These are phyloP conservation scores for Lepisosteus osseus DNA, from an alignment of 2,113 vertebrate species.

Conservation along the genomic window DNA sequence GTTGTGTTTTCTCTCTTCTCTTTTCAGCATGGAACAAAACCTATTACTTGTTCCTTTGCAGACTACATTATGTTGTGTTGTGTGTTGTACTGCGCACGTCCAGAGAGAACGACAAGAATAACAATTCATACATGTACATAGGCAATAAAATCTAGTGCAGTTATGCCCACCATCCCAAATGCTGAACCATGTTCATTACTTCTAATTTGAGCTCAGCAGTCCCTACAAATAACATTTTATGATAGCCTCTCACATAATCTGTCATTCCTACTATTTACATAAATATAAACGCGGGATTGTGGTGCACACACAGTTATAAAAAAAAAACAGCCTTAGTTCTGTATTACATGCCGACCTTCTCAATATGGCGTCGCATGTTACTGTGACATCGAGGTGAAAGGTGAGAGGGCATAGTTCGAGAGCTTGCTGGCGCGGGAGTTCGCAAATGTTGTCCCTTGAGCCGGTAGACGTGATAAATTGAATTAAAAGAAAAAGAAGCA, in stretches of 20 bases:
- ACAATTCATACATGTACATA: too few species aligned
- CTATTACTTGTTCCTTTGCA: too few species aligned
- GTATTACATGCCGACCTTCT: background rate
- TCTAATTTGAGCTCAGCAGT: too few species aligned
- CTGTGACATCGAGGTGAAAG: background rate
- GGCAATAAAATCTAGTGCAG: too few species aligned
- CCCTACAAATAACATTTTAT: background rate
- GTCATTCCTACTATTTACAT: background rate
- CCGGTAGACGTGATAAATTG: background rate
- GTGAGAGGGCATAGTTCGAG: background rate
- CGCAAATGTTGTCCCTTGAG: background rate
- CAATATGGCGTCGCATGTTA: conserved; percentile 5
- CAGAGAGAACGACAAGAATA: too few species aligned
- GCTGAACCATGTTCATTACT: too few species aligned
- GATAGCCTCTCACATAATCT: background rate
- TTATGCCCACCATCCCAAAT: too few species aligned
- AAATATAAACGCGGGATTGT: background rate
- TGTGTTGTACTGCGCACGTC: too few species aligned
- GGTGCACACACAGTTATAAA: background rate
- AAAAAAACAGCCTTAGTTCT: background rate
- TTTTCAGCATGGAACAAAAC: too few species aligned
- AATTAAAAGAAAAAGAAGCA: background rate
- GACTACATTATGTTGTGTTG: too few species aligned
- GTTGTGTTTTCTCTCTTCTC: too few species aligned
- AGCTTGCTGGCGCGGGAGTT: conserved; percentile 4